Conservation (phyloP, 64 coral and sea anemone genomes). For the Anthopleura sola region DNA sequence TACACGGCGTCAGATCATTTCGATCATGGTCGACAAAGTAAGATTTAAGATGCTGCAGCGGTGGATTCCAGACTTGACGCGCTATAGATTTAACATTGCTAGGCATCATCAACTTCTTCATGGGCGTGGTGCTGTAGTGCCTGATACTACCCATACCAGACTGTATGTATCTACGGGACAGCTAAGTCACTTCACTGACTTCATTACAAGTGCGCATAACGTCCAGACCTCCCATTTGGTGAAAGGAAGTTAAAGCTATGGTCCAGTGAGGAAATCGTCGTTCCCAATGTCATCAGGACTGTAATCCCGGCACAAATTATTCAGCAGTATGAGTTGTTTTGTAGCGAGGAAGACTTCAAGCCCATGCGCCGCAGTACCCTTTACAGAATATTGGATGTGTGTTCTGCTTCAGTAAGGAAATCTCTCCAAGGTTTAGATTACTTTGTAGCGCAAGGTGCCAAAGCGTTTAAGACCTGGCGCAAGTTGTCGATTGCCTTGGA, state of each 20-base stretch:
- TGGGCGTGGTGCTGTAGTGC: constrained; percentile 25
- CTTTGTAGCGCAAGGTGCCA: constrained; percentile 36
- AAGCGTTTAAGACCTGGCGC: constrained; percentile 1
- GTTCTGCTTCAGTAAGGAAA: constrained; percentile 47
- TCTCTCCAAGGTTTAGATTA: constrained; percentile 67
- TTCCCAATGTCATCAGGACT: constrained; percentile 64
- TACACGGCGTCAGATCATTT: constrained; percentile 22
- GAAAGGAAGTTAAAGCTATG: constrained; percentile 48
- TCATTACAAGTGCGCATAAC: constrained; percentile 26
- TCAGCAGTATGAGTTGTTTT: constrained; percentile 44
- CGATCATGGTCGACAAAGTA: constrained; percentile 30
- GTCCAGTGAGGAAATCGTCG: constrained; percentile 39
- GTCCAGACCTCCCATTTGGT: constrained; percentile 41
- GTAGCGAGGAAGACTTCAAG: constrained; percentile 17
- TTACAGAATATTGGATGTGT: constrained; percentile 38
- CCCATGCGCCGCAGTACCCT: constrained; percentile 28
- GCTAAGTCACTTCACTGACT: constrained; percentile 35
- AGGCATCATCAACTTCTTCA: constrained; percentile 28
- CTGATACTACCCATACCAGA: neutral
- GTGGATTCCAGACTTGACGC: constrained; percentile 15
- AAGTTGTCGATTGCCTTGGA: constrained; percentile 2
- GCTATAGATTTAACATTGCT: constrained; percentile 27
- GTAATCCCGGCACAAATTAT: constrained; percentile 64
- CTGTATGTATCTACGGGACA: constrained; percentile 16
- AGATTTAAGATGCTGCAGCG: constrained; percentile 1